Evolutionary conservation across 1,140 invertebrate species (phyloP).

Genomic region (Notospermus geniculatus): DNA sequence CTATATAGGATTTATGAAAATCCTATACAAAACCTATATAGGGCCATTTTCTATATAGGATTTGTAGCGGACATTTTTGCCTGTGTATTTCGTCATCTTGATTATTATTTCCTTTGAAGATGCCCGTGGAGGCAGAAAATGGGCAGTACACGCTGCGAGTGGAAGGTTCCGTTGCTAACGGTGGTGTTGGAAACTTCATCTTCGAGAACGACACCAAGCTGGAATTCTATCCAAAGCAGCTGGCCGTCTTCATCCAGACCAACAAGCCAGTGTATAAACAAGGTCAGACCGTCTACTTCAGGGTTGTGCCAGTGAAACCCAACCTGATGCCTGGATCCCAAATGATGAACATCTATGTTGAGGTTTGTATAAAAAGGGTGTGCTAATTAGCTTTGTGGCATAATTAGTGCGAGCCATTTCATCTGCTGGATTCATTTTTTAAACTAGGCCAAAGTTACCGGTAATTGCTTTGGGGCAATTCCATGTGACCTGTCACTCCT

Average conservation of each 20-base stretch:
- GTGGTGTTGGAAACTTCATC: slow-evolving; percentile 37
- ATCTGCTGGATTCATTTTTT: too few species aligned
- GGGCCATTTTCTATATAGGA: too few species aligned
- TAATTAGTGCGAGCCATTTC: too few species aligned
- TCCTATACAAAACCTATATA: too few species aligned
- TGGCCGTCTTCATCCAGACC: slow-evolving; percentile 86
- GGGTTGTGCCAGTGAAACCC: slow-evolving; percentile 48
- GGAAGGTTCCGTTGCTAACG: slow-evolving; percentile 65
- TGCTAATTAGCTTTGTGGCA: too few species aligned
- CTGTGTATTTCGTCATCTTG: too few species aligned
- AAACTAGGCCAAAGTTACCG: too few species aligned
- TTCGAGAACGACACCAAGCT: slow-evolving; percentile 52
- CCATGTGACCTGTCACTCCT: too few species aligned
- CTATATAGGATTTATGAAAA: too few species aligned
- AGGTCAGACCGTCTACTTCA: slow-evolving; percentile 83
- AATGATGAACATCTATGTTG: slow-evolving; percentile 49
- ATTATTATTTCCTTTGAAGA: slow-evolving; percentile 26
- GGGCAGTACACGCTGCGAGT: slow-evolving; percentile 84
- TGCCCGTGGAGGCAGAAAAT: slow-evolving; percentile 47
- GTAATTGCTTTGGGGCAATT: too few species aligned
- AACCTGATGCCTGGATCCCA: slow-evolving; percentile 50
- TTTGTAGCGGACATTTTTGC: too few species aligned
- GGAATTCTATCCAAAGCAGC: slow-evolving; percentile 47
- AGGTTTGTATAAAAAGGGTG: slow-evolving; percentile 32
- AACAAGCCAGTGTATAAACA: slow-evolving; percentile 95